Conservation (phyloP, 2,888 invertebrate genomes). For the Pherbina coryleti region DNA sequence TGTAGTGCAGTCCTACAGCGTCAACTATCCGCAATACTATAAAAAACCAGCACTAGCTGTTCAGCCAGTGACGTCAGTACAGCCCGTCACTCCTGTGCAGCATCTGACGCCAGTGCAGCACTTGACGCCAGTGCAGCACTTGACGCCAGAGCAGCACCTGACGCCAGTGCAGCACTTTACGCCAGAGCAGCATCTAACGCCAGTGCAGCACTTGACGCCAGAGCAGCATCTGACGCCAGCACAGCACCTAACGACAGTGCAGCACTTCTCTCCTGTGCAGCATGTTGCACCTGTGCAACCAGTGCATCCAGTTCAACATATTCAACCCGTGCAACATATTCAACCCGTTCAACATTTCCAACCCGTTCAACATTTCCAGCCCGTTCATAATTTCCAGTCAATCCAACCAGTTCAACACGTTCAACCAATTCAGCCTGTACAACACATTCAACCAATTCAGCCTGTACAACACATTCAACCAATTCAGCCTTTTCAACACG, state of each 20-base stretch:
- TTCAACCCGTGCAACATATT: slow-evolving; percentile 41
- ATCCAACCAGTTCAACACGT: slow-evolving; percentile 22
- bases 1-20: slow-evolving; percentile 64
- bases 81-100: slow-evolving; percentile 28
- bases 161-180: slow-evolving; percentile 48
- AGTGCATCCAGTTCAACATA: slow-evolving; percentile 38
- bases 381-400: slow-evolving; percentile 31
- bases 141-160: slow-evolving; percentile 41
- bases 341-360: slow-evolving; percentile 37
- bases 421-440: slow-evolving; percentile 27
- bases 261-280: too few relatives aligned
- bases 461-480: slow-evolving; percentile 29
- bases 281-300: slow-evolving; percentile 37
- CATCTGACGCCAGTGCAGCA: slow-evolving; percentile 51
- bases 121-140: slow-evolving; percentile 48
- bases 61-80: slow-evolving; percentile 34
- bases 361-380: slow-evolving; percentile 41
- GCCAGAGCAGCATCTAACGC: slow-evolving; percentile 37
- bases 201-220: slow-evolving; percentile 23
- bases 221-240: slow-evolving; percentile 49
- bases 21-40: slow-evolving; percentile 62
- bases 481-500: slow-evolving; percentile 10
- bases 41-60: slow-evolving; percentile 53
- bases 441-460: slow-evolving; percentile 23
- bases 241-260: slow-evolving; percentile 49